phyloP scores from a whole-genome alignment of 2,797 vertebrate species.

The Psittacula echo region DNA sequence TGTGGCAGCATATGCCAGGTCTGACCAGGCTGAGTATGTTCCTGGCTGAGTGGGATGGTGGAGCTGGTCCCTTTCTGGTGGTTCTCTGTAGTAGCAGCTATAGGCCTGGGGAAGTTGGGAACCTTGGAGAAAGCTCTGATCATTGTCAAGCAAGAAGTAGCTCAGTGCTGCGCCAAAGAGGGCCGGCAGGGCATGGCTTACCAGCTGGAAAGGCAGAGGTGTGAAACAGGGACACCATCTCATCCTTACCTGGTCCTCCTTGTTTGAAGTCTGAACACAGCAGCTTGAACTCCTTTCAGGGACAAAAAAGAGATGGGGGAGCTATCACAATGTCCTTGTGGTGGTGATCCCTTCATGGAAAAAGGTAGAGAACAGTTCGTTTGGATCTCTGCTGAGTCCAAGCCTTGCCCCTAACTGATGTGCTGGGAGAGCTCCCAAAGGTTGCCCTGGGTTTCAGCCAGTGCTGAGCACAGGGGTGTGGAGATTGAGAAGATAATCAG shows the following conservation, averaged over 20 bases:
- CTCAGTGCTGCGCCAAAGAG: neutral
- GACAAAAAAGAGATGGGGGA: neutral
- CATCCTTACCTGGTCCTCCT: neutral
- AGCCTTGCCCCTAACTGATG: neutral
- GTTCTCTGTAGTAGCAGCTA: neutral
- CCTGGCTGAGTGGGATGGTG: neutral
- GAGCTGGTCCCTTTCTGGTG: neutral
- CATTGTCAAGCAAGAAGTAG: neutral
- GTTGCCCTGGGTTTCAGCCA: neutral
- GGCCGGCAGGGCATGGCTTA: neutral
- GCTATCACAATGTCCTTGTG: neutral
- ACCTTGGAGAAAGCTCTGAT: neutral
- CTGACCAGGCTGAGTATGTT: rapidly evolving
- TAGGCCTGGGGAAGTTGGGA: neutral
- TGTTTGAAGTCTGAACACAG: neutral
- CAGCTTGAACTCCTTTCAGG: neutral
- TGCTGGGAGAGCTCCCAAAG: neutral
- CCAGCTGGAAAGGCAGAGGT: neutral
- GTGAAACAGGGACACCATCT: neutral
- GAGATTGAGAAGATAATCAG: neutral
- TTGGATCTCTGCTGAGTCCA: neutral
- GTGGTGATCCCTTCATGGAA: neutral
- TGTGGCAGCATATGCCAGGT: neutral
- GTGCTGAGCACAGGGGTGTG: neutral
- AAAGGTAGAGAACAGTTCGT: neutral